These are phyloP conservation scores for Drosophila truncata DNA, from an alignment of 1,140 invertebrate genomes.

Conservation along the genomic window DNA sequence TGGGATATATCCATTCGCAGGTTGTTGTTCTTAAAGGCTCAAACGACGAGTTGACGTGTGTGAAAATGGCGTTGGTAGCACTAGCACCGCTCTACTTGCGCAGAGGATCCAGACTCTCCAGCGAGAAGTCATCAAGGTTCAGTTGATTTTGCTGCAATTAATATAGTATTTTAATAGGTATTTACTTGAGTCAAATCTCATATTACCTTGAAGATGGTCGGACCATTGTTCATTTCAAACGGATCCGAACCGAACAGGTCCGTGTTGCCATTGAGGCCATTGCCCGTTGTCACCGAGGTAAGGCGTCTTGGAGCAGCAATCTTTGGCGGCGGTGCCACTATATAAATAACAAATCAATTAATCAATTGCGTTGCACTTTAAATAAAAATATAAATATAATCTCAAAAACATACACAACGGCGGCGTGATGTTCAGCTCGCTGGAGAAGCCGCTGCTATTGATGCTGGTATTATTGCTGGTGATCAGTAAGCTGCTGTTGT, in stretches of 20 bases:
- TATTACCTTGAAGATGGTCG: slow-evolving; percentile 79
- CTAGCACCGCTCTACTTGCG: slow-evolving; percentile 85
- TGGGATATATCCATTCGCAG: slow-evolving; percentile 13
- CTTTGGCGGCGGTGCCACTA: slow-evolving; percentile 93
- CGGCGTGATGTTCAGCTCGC: slow-evolving; percentile 85
- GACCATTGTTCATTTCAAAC: slow-evolving; percentile 86
- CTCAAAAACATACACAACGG: slow-evolving; percentile 88
- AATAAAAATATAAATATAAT: slow-evolving; percentile 1
- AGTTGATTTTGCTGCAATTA: slow-evolving; percentile 71
- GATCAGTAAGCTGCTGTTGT: slow-evolving; percentile 56
- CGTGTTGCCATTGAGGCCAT: slow-evolving; percentile 86
- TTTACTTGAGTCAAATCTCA: background rate
- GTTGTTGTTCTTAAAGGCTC: slow-evolving; percentile 24
- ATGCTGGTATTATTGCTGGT: slow-evolving; percentile 67
- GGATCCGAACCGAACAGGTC: slow-evolving; percentile 90
- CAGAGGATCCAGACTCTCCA: slow-evolving; percentile 93
- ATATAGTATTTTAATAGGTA: background rate
- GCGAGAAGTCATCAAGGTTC: slow-evolving; percentile 92
- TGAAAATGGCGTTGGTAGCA: slow-evolving; percentile 73
- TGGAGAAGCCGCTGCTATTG: slow-evolving; percentile 76
- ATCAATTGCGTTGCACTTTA: background rate
- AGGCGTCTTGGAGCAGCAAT: slow-evolving; percentile 86
- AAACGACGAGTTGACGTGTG: slow-evolving; percentile 42
- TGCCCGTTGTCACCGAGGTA: slow-evolving; percentile 64
- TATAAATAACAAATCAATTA: slow-evolving; percentile 58